Conservation (phyloP, 1,140 invertebrate genomes). For the Magallana angulata region DNA sequence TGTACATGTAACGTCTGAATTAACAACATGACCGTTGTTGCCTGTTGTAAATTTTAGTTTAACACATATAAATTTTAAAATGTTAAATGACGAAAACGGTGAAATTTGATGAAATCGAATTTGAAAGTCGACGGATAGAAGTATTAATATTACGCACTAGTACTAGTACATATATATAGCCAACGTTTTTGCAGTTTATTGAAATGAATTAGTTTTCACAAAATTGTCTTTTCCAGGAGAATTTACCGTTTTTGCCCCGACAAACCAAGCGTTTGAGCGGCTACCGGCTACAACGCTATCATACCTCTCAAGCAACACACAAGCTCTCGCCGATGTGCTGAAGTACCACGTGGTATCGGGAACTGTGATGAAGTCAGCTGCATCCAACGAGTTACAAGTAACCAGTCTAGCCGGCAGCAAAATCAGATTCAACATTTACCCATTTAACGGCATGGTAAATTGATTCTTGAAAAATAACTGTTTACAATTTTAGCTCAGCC, state of each 20-base stretch:
- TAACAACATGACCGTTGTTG: too few species aligned
- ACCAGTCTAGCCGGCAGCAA: conserved; percentile 40
- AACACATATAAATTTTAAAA: too few species aligned
- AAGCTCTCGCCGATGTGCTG: conserved; percentile 86
- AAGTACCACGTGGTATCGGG: conserved; percentile 85
- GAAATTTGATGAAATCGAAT: too few species aligned
- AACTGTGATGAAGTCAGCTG: conserved; percentile 39
- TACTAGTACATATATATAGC: too few species aligned
- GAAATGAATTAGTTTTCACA: too few species aligned
- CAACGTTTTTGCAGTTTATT: too few species aligned
- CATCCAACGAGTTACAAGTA: conserved; percentile 51
- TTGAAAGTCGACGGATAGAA: too few species aligned
- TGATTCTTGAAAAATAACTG: not conserved
- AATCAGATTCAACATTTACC: conserved; percentile 55
- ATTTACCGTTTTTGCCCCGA: conserved; percentile 91
- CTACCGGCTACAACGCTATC: conserved; percentile 83
- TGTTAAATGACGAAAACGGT: too few species aligned
- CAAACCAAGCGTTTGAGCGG: conserved; percentile 88
- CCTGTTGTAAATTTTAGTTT: too few species aligned
- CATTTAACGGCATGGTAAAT: not conserved
- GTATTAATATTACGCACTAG: too few species aligned
- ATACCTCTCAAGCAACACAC: conserved; percentile 82
- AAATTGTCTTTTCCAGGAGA: conserved; percentile 73
- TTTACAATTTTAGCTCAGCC: too few species aligned
- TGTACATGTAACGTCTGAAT: too few species aligned